Evolutionary conservation across 2,113 vertebrate species (phyloP).

Genomic region (Corythornis cristatus): DNA sequence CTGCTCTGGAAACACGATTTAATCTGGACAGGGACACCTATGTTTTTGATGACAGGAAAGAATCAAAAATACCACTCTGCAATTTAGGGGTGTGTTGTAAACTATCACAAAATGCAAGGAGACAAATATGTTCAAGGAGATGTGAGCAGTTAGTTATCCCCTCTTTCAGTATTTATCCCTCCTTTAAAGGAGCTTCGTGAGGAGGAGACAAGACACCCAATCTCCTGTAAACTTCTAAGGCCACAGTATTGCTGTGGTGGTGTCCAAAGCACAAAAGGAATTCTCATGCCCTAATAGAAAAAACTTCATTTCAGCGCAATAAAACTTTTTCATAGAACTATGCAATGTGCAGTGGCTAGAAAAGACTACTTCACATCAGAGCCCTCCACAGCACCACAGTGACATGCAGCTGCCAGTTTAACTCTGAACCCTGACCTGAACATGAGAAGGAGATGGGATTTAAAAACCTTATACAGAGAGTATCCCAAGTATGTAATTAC

Average conservation of each 20-base stretch:
- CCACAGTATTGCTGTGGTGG: fast-evolving
- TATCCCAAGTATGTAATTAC: neutral
- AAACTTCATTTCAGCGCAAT: neutral
- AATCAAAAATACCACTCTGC: neutral
- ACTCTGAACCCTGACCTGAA: neutral
- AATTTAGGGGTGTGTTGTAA: neutral
- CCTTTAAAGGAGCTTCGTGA: neutral
- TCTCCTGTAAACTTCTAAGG: neutral
- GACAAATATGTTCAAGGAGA: neutral
- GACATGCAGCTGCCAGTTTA: neutral
- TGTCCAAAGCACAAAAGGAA: neutral
- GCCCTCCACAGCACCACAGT: neutral
- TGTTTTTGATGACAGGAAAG: neutral
- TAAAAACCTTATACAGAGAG: neutral
- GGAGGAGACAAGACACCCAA: neutral
- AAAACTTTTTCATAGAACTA: neutral
- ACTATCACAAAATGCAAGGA: neutral
- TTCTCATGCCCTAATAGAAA: neutral
- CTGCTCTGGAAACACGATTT: neutral
- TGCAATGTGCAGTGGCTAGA: neutral
- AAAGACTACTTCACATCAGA: neutral
- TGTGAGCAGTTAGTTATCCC: neutral
- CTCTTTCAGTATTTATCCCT: neutral
- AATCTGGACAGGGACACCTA: neutral
- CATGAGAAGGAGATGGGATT: neutral